A percentile compares a stretch with the other conserved stretches of the same genome.
Conservation (phyloP, 2,797 vertebrate species). For the Fundulus diaphanus region DNA sequence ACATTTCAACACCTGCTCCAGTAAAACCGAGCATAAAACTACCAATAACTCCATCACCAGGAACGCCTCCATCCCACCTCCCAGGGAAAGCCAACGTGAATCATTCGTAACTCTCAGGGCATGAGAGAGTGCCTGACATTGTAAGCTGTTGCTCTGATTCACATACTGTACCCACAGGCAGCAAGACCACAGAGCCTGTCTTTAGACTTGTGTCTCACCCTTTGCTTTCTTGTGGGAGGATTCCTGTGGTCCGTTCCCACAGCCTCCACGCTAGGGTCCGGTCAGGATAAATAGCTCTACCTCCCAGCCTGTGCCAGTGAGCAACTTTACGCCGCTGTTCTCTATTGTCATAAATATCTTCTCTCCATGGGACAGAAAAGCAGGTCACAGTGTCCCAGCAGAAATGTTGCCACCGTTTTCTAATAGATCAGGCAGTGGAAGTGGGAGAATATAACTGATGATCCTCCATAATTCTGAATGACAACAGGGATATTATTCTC, state of each 20-base stretch:
- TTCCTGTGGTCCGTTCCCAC: conserved; percentile 72
- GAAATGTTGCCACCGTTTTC: background rate
- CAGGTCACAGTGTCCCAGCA: background rate
- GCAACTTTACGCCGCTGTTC: conserved; percentile 10
- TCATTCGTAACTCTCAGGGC: conserved; percentile 44
- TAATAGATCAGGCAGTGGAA: conserved; percentile 20
- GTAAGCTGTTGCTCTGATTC: conserved; percentile 37
- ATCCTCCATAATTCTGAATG: conserved; percentile 30
- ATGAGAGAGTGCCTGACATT: conserved; percentile 58
- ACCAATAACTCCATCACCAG: conserved; percentile 46
- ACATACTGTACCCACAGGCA: conserved; percentile 54
- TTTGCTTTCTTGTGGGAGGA: conserved; percentile 64
- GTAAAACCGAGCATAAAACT: conserved; percentile 62
- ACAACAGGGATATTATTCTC: conserved; percentile 24
- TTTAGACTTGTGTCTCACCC: conserved; percentile 62
- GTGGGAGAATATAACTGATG: conserved; percentile 32
- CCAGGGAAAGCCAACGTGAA: conserved; percentile 32
- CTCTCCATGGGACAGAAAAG: background rate
- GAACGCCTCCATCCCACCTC: conserved; percentile 11
- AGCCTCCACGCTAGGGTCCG: conserved; percentile 61
- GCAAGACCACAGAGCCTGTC: conserved; percentile 52
- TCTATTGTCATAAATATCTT: conserved; percentile 16
- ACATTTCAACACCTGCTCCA: conserved; percentile 81
- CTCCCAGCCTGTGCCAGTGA: conserved; percentile 46
- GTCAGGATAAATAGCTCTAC: conserved; percentile 36